Percentiles rank a stretch among this genome's conserved stretches.
phyloP scores from a whole-genome alignment of 2,888 invertebrate genomes.

The Clitarchus hookeri region DNA sequence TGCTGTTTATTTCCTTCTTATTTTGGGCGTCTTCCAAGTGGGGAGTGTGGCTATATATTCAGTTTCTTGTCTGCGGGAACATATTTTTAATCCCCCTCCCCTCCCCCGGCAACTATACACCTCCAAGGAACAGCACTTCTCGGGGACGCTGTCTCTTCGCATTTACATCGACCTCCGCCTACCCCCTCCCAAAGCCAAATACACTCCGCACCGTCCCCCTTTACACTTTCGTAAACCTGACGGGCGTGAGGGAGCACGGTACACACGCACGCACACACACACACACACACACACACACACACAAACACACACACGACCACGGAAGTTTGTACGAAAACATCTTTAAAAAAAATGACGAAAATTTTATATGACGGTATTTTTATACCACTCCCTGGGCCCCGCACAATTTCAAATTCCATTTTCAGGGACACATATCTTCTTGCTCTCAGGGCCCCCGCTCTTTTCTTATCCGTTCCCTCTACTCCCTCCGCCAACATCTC shows the following conservation, averaged over 20 bases:
- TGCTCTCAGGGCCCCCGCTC: constrained; percentile 22
- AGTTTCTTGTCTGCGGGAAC: neutral
- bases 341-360: constrained; percentile 17
- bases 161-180: neutral
- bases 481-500: constrained; percentile 27
- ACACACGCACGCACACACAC: too few species aligned
- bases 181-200: neutral
- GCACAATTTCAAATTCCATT: constrained; percentile 59
- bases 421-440: constrained; percentile 45
- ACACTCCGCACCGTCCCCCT: neutral
- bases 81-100: neutral
- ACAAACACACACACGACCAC: too few species aligned
- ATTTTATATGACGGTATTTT: constrained; percentile 52
- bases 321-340: constrained; percentile 2
- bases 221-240: neutral
- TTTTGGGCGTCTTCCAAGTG: neutral
- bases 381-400: constrained; percentile 57
- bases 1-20: too few species aligned
- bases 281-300: too few species aligned
- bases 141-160: neutral
- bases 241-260: too few species aligned
- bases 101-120: too few species aligned
- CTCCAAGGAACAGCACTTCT: too few species aligned
- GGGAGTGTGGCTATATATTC: neutral
- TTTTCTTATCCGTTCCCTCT: constrained; percentile 15